Evolutionary conservation across 1,140 invertebrate species (phyloP).

Genomic region (Meloidogyne exigua): DNA sequence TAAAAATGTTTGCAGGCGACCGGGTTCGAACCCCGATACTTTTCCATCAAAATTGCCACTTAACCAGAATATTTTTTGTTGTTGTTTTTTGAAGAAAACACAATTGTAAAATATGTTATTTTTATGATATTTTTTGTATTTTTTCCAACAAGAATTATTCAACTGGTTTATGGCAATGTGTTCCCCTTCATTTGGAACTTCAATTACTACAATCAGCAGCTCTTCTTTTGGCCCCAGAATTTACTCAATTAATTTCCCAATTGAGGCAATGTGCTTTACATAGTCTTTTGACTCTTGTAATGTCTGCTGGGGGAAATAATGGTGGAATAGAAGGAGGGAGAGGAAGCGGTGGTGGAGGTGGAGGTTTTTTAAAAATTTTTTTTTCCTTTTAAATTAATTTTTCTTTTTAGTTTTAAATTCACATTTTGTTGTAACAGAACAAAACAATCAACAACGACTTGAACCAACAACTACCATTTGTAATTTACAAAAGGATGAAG

Average conservation of each 20-base stretch:
- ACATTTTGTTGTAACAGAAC: too few relatives aligned
- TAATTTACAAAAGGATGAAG: too few relatives aligned
- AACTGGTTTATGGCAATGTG: slow-evolving; percentile 13
- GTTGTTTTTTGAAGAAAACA: too few relatives aligned
- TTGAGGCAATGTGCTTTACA: slow-evolving; percentile 28
- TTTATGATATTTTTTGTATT: not conserved
- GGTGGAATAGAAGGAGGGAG: too few relatives aligned
- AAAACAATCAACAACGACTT: too few relatives aligned
- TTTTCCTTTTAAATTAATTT: too few relatives aligned
- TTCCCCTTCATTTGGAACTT: slow-evolving; percentile 29
- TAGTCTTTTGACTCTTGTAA: slow-evolving; percentile 7
- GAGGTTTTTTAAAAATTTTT: too few relatives aligned
- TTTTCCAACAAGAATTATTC: slow-evolving; percentile 8
- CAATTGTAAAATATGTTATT: too few relatives aligned
- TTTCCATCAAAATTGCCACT: not conserved
- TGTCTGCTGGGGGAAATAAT: not conserved
- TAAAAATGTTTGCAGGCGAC: not conserved
- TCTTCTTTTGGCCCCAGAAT: slow-evolving; percentile 14
- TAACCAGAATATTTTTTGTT: not conserved
- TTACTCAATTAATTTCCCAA: not conserved
- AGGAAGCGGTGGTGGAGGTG: not conserved
- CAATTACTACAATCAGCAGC: slow-evolving; percentile 21
- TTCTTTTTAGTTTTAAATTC: too few relatives aligned
- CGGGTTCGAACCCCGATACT: not conserved
- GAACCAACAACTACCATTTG: too few relatives aligned